Evolutionary conservation across 2,888 invertebrate species (phyloP).

Genomic region (Drosophila kuntzei): DNA sequence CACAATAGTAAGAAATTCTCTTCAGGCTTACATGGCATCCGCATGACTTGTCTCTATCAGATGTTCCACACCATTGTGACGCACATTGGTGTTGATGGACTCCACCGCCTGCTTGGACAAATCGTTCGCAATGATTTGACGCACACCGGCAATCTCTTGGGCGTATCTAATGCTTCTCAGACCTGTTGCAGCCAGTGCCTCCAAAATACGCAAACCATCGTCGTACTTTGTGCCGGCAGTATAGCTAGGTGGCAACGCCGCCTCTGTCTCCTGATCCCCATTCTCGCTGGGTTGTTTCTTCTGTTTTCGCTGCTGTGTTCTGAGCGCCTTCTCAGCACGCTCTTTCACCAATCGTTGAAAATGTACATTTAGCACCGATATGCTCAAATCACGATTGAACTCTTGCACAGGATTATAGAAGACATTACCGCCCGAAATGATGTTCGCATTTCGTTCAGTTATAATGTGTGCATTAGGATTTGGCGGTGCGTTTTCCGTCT

Average conservation of each 20-base stretch:
- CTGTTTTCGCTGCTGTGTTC: slow-evolving; percentile 49
- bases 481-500: slow-evolving; percentile 12
- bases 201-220: slow-evolving; percentile 88
- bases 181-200: slow-evolving; percentile 98
- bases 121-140: slow-evolving; percentile 95
- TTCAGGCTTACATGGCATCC: slow-evolving; percentile 93
- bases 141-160: slow-evolving; percentile 94
- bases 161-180: slow-evolving; percentile 98
- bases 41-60: slow-evolving; percentile 91
- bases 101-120: slow-evolving; percentile 93
- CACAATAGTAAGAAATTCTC: too few species aligned
- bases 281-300: slow-evolving; percentile 18
- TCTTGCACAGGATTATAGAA: slow-evolving; percentile 99
- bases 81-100: slow-evolving; percentile 91
- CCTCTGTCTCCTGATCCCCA: neutral
- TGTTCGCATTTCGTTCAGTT: slow-evolving; percentile 92
- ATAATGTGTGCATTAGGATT: slow-evolving; percentile 70
- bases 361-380: slow-evolving; percentile 90
- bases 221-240: slow-evolving; percentile 75
- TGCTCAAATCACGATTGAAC: slow-evolving; percentile 97
- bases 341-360: slow-evolving; percentile 86
- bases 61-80: slow-evolving; percentile 87
- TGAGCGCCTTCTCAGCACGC: slow-evolving; percentile 72
- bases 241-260: slow-evolving; percentile 34
- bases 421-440: slow-evolving; percentile 91